Conservation (phyloP, 1,140 invertebrate genomes). For the Lasioglossum albipes region DNA sequence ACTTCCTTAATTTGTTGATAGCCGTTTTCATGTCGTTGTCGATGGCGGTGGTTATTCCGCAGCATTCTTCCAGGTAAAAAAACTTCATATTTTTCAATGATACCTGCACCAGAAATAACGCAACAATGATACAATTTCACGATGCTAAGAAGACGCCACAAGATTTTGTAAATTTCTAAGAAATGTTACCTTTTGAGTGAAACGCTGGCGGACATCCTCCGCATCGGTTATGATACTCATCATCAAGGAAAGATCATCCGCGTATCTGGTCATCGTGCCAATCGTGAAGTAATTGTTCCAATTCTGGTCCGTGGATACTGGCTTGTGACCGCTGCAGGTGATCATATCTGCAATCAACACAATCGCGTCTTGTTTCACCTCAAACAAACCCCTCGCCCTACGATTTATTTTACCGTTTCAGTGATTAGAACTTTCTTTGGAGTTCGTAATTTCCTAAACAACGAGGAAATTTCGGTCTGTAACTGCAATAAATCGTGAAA, state of each 20-base stretch:
- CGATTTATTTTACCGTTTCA: too few relatives aligned
- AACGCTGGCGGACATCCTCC: constrained; percentile 81
- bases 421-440: too few relatives aligned
- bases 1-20: constrained; percentile 83
- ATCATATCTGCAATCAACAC: constrained; percentile 51
- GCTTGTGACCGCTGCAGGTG: constrained; percentile 76
- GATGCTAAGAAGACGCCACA: too few relatives aligned
- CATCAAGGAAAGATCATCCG: constrained; percentile 88
- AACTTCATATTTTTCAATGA: constrained; percentile 86
- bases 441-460: too few relatives aligned
- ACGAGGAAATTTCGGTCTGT: too few relatives aligned
- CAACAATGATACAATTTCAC: too few relatives aligned
- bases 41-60: constrained; percentile 83
- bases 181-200: constrained; percentile 83
- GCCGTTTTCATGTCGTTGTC: constrained; percentile 85
- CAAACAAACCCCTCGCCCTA: too few relatives aligned
- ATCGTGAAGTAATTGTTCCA: constrained; percentile 85
- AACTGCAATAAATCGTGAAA: too few relatives aligned
- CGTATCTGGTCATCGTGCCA: constrained; percentile 91
- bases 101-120: constrained; percentile 77
- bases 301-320: constrained; percentile 79
- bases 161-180: neutral
- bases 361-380: neutral
- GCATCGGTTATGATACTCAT: constrained; percentile 85
- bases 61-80: constrained; percentile 89